These are phyloP conservation scores for Micrastur ruficollis DNA, from an alignment of 2,797 vertebrate species.

Conservation along the genomic window DNA sequence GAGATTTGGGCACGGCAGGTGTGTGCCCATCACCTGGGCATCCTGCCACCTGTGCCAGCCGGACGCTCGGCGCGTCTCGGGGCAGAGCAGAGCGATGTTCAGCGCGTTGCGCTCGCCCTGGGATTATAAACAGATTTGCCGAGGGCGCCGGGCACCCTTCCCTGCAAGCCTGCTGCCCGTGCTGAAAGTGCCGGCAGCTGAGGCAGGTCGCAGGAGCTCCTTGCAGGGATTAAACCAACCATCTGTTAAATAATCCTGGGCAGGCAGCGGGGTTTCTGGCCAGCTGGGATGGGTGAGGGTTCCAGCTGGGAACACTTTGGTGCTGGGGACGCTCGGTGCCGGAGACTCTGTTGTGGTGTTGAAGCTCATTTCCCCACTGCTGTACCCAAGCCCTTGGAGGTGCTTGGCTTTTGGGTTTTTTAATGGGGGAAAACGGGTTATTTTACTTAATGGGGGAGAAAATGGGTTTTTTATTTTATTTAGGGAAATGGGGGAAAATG, in stretches of 20 bases:
- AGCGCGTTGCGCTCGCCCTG: accelerated
- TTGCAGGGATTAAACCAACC: neutral
- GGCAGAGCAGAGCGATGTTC: accelerated
- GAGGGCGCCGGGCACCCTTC: neutral
- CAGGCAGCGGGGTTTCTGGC: neutral
- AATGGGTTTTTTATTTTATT: neutral
- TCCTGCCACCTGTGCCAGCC: accelerated
- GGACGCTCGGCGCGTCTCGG: accelerated
- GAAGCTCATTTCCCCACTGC: accelerated
- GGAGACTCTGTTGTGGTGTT: accelerated
- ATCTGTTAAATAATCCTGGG: neutral
- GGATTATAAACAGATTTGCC: accelerated
- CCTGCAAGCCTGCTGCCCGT: accelerated
- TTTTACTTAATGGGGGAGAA: neutral
- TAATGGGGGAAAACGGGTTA: too few species aligned
- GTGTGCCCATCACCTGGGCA: accelerated
- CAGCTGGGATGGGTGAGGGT: accelerated
- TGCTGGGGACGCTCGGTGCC: accelerated
- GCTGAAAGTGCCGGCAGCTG: neutral
- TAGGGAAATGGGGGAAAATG: neutral
- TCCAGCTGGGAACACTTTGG: accelerated
- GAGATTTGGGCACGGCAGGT: accelerated
- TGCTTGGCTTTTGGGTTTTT: neutral
- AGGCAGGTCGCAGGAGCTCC: neutral
- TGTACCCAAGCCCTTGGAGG: accelerated